Evolutionary conservation across 2,797 vertebrate species (phyloP).

Genomic region (Halcyon badia): DNA sequence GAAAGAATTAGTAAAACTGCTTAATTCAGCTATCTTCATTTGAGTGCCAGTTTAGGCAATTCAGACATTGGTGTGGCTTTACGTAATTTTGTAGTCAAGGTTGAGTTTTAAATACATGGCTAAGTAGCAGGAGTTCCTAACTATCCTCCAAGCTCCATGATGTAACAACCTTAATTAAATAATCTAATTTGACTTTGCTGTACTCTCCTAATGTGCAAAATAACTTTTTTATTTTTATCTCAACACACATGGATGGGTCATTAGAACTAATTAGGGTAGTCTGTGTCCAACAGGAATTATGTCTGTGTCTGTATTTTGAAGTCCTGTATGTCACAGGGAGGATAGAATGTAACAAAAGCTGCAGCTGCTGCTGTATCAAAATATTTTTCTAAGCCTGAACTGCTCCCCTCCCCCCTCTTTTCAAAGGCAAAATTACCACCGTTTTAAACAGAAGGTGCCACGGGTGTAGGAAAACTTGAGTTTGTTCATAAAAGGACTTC

Average conservation of each 20-base stretch:
- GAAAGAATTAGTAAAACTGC: not conserved
- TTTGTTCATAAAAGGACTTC: not conserved
- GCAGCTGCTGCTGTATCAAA: not conserved
- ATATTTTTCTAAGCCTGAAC: not conserved
- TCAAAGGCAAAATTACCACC: not conserved
- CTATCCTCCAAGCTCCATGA: not conserved
- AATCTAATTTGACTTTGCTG: not conserved
- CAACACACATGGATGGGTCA: not conserved
- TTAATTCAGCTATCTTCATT: not conserved
- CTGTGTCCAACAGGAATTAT: not conserved
- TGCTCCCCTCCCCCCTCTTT: not conserved
- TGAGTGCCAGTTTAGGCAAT: not conserved
- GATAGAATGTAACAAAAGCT: not conserved
- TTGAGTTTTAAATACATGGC: not conserved
- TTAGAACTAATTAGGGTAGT: not conserved
- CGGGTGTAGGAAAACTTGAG: not conserved
- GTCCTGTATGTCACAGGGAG: not conserved
- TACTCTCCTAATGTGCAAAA: not conserved
- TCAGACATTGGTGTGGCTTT: not conserved
- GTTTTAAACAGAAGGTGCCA: not conserved
- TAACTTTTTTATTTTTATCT: not conserved
- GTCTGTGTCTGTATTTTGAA: not conserved
- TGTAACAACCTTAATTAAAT: not conserved
- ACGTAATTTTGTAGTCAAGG: not conserved
- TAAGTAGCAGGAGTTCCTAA: fast-evolving